phyloP scores from a whole-genome alignment of 2,113 vertebrate species.

The Platysternon megacephalum region DNA sequence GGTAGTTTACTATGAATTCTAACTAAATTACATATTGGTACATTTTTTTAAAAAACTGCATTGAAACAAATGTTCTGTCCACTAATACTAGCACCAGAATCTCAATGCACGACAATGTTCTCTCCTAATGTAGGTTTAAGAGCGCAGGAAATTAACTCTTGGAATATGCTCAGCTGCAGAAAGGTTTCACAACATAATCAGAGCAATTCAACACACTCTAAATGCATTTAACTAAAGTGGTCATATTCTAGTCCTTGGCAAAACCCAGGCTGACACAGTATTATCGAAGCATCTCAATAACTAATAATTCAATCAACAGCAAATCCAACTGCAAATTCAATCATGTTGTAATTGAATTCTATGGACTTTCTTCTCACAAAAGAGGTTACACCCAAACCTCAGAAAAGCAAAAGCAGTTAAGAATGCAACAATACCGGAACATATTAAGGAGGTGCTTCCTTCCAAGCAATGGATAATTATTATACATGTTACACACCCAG shows the following conservation, averaged over 20 bases:
- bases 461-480: not conserved
- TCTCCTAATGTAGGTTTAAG: not conserved
- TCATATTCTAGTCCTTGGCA: conserved; percentile 39
- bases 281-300: not conserved
- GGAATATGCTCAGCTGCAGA: not conserved
- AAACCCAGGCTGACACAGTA: not conserved
- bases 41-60: not conserved
- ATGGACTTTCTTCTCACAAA: not conserved
- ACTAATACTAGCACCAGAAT: not conserved
- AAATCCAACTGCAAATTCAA: not conserved
- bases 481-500: not conserved
- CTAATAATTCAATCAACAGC: not conserved
- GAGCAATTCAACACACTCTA: not conserved
- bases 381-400: not conserved
- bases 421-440: not conserved
- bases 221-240: conserved; percentile 15
- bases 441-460: not conserved
- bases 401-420: not conserved
- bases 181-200: not conserved
- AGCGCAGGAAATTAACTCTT: not conserved
- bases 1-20: not conserved
- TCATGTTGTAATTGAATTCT: not conserved
- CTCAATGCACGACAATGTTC: accelerated
- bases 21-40: not conserved
- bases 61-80: not conserved